Conservation (phyloP, 2,888 invertebrate genomes). For the Anthoptus insignis region DNA sequence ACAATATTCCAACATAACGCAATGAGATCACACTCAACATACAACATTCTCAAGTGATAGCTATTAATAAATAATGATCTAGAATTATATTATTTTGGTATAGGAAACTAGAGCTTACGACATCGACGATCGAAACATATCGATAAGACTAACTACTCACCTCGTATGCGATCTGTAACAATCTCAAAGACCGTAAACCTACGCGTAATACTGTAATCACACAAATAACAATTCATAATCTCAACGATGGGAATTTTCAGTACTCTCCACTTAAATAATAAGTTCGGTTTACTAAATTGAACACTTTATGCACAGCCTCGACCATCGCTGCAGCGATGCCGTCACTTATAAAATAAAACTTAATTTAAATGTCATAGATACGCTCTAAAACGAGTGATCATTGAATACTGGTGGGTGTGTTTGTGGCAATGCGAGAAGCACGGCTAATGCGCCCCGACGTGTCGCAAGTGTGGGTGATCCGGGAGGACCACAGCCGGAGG, state of each 20-base stretch:
- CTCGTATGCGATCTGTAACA: conserved; percentile 36
- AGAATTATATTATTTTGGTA: conserved; percentile 82
- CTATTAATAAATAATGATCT: conserved; percentile 83
- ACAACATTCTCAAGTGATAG: conserved; percentile 69
- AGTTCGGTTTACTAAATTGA: conserved; percentile 78
- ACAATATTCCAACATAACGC: conserved; percentile 63
- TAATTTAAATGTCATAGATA: conserved; percentile 79
- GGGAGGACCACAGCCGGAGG: conserved; percentile 71
- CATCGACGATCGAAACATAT: conserved; percentile 51
- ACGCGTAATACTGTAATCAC: conserved; percentile 76
- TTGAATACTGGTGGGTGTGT: conserved; percentile 84
- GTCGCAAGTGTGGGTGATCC: conserved; percentile 72
- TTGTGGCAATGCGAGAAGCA: conserved; percentile 50
- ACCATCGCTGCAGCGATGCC: conserved; percentile 74
- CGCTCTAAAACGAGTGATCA: conserved; percentile 87
- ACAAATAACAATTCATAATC: conserved; percentile 72
- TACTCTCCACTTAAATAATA: conserved; percentile 64
- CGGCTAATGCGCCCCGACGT: conserved; percentile 74
- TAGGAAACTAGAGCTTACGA: conserved; percentile 79
- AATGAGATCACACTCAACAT: conserved; percentile 81
- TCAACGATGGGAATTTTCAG: conserved; percentile 81
- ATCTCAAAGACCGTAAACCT: conserved; percentile 64
- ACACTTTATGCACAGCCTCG: conserved; percentile 86
- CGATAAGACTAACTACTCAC: conserved; percentile 34
- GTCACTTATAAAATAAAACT: conserved; percentile 76